A percentile compares a stretch with the other conserved stretches of the same genome.
Conservation (phyloP, 2,797 vertebrate species). For the Myotis vivesi region DNA sequence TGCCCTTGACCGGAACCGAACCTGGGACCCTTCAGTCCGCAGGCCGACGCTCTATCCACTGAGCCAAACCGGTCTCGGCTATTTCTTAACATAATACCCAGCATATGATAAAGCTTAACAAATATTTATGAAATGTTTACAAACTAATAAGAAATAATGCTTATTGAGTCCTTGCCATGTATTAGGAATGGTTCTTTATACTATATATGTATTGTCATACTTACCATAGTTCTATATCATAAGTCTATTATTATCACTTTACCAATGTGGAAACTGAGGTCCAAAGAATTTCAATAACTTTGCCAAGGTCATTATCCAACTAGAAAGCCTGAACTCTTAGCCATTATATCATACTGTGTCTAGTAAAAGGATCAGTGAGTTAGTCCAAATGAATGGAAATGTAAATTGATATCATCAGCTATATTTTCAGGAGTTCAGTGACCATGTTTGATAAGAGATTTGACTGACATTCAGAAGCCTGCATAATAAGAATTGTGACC, state of each 20-base stretch:
- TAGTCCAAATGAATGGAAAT: background rate
- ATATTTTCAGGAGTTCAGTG: slow-evolving; percentile 18
- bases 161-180: background rate
- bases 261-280: background rate
- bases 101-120: background rate
- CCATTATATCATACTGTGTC: background rate
- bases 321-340: background rate
- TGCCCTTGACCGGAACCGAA: too few relatives aligned
- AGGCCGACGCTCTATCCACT: too few relatives aligned
- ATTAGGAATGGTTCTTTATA: background rate
- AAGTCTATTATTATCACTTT: background rate
- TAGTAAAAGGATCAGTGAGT: background rate
- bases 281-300: background rate
- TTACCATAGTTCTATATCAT: background rate
- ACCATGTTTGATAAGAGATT: background rate
- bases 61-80: too few relatives aligned
- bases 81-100: background rate
- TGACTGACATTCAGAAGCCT: slow-evolving; percentile 43
- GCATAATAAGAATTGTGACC: background rate
- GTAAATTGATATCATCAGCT: background rate
- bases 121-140: background rate
- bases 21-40: too few relatives aligned
- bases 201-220: background rate
- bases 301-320: background rate
- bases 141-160: background rate